Base-by-base conservation (phyloP, 2,888 invertebrate genomes). In the Drosophila histrio region DNA sequence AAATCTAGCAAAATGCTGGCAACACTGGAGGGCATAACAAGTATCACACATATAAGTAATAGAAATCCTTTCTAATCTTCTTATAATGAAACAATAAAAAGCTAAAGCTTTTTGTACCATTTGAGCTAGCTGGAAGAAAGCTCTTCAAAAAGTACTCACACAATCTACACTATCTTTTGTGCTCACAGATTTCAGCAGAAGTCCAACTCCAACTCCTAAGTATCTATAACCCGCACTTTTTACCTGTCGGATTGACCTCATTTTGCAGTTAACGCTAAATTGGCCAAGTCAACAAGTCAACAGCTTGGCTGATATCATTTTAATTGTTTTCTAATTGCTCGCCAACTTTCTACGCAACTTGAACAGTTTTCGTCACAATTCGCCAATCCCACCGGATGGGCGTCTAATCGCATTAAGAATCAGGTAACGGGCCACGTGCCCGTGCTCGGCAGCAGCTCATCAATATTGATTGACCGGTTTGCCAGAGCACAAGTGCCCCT, bases 271-370 rank as follows among this genome's bases (percentile, higher is more conserved):
- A 21, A 26, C 38, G 30, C 34, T 22, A 52, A 66, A 58, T 58
- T 72, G 59, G 49, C 39, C 56, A 47, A 52, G 32, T 50, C 17
- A 28, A 21, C 41, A 26, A 28, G 28, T 30, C 11, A 24, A 2
- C 21, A 21, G 2, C 9, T 13, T 13, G 22, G 34, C 65, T 75
- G 75, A 84, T 84, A 76, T 77, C 30, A 47, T 43, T 81, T 87
- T 82, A 85, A 82, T 85, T 79, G 86, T 79, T 82, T 82, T 62
- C 82, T 88, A 86, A 88, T 87, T 82, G 66, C 68, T 41, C 52
- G 50, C 52, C 60, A 46, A 60, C 63, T 78, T 72, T 77, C 74
- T 63, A 61, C 32, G 56, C 58, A 39, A 30, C 5, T 19, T 24
- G 5, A 0, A 15, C 9, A 26, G 41, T 19, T 44, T 17, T 41